phyloP scores from a whole-genome alignment of 2,797 vertebrate genomes.

The Bothrops alternatus region DNA sequence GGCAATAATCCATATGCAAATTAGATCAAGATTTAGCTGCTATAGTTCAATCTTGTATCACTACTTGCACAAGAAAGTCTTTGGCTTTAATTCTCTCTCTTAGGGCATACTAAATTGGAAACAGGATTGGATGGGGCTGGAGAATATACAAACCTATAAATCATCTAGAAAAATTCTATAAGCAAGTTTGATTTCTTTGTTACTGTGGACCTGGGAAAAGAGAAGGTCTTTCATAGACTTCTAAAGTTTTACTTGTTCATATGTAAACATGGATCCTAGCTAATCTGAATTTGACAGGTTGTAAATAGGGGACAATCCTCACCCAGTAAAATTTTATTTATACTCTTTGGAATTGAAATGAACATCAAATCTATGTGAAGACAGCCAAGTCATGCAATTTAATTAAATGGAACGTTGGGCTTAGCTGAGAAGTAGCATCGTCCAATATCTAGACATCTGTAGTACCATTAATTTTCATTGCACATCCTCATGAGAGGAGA shows the following conservation, averaged over 20 bases:
- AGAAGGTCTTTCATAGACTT: neutral
- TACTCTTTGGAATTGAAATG: constrained; percentile 1
- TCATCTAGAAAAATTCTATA: neutral
- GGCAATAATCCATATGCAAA: constrained; percentile 33
- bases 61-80: constrained; percentile 45
- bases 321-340: neutral
- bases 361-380: constrained; percentile 29
- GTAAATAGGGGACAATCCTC: neutral
- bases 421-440: neutral
- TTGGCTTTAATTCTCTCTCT: constrained; percentile 55
- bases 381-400: constrained; percentile 32
- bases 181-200: constrained; percentile 15
- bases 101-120: constrained; percentile 16
- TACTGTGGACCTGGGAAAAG: constrained; percentile 22
- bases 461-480: constrained; percentile 39
- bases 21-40: constrained; percentile 30
- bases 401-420: constrained; percentile 24
- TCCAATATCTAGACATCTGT: constrained; percentile 35
- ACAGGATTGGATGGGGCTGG: neutral
- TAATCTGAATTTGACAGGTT: neutral
- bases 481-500: constrained; percentile 42
- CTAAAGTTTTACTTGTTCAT: neutral
- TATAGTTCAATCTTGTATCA: neutral
- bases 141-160: constrained; percentile 45
- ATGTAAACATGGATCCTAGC: neutral